phyloP scores from a whole-genome alignment of 2,888 invertebrate species.

The Cephus pygmeus region DNA sequence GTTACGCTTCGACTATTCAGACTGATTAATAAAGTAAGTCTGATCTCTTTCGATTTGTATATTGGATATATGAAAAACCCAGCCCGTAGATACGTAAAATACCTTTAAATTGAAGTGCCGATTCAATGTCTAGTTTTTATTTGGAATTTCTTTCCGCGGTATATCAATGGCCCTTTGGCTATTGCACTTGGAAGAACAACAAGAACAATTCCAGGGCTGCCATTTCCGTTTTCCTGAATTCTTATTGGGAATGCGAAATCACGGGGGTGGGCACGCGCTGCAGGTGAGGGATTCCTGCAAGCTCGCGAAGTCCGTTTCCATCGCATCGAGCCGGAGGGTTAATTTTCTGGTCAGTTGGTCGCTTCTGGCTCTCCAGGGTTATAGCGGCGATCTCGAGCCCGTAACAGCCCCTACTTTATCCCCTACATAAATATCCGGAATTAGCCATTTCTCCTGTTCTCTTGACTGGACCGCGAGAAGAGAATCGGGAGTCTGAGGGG shows the following conservation, averaged over 20 bases:
- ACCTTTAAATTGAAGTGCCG: background rate
- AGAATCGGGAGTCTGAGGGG: constrained; percentile 38
- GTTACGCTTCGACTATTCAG: constrained; percentile 29
- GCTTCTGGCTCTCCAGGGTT: constrained; percentile 65
- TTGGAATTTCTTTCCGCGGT: background rate
- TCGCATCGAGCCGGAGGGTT: constrained; percentile 65
- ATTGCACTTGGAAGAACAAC: background rate
- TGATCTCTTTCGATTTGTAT: background rate
- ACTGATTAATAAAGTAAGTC: constrained; percentile 53
- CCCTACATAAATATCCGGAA: constrained; percentile 67
- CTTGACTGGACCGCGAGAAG: constrained; percentile 20
- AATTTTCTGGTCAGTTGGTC: constrained; percentile 68
- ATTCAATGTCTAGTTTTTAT: background rate
- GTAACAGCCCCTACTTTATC: constrained; percentile 63
- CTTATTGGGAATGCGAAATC: background rate
- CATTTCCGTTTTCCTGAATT: background rate
- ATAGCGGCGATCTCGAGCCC: constrained; percentile 62
- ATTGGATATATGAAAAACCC: background rate
- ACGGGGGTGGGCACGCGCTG: background rate
- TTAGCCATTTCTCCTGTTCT: constrained; percentile 65
- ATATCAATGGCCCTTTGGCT: background rate
- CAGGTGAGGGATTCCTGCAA: background rate
- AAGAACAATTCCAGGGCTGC: background rate
- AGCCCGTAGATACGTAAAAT: background rate
- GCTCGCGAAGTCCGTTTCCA: constrained; percentile 31